Conservation (phyloP, 2,888 invertebrate species). For the Phalera bucephala region DNA sequence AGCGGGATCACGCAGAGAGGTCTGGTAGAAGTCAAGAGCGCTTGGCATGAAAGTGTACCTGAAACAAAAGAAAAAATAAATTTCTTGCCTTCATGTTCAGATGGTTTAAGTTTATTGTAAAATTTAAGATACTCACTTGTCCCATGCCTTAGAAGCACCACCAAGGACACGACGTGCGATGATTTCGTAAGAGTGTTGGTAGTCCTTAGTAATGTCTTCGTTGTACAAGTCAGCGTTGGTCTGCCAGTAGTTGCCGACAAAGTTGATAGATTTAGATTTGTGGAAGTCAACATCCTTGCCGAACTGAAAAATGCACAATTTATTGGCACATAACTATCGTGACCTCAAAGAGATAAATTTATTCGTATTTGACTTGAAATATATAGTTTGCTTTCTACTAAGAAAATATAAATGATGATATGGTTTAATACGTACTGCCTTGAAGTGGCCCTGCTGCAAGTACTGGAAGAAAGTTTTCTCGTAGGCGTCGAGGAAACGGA, state of each 20-base stretch:
- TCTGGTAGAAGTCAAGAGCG: slow-evolving; percentile 84
- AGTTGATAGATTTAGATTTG: slow-evolving; percentile 73
- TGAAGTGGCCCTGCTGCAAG: slow-evolving; percentile 79
- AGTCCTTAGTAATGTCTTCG: slow-evolving; percentile 48
- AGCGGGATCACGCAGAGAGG: slow-evolving; percentile 87
- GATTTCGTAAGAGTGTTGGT: slow-evolving; percentile 82
- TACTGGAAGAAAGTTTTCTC: slow-evolving; percentile 80
- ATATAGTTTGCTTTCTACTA: too few species aligned
- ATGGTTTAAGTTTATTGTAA: too few species aligned
- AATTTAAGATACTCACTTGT: slow-evolving; percentile 55
- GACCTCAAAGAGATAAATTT: too few species aligned
- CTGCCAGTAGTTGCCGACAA: slow-evolving; percentile 82
- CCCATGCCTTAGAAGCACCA: slow-evolving; percentile 44
- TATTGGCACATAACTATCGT: too few species aligned
- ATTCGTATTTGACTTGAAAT: too few species aligned
- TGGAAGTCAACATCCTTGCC: slow-evolving; percentile 58
- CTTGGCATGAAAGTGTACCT: slow-evolving; percentile 77
- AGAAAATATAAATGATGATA: too few species aligned
- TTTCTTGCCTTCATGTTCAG: too few species aligned
- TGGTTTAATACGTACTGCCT: slow-evolving; percentile 73
- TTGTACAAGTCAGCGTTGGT: slow-evolving; percentile 77
- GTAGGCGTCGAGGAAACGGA: slow-evolving; percentile 83
- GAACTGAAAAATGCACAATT: too few species aligned
- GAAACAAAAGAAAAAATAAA: slow-evolving; percentile 15
- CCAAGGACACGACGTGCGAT: slow-evolving; percentile 74